Evolutionary conservation across 2,113 vertebrate genomes (phyloP).

Genomic region (Mesocricetus auratus): DNA sequence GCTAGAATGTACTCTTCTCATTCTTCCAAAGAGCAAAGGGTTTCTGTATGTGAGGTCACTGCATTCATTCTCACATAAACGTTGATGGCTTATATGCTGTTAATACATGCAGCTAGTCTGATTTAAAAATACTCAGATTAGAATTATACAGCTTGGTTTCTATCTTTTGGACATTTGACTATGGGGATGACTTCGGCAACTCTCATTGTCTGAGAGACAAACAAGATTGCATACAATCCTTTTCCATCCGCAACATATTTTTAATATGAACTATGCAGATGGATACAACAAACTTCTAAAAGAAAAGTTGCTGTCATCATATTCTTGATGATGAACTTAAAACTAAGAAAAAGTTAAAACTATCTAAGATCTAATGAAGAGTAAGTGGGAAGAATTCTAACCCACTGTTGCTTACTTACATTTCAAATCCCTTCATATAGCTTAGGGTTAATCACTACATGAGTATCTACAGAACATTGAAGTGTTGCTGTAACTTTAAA

Average conservation of each 20-base stretch:
- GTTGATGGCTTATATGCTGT: not conserved
- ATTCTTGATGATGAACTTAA: not conserved
- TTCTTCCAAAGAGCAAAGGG: not conserved
- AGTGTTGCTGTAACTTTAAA: not conserved
- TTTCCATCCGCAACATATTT: not conserved
- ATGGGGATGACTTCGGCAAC: not conserved
- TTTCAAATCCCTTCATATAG: slow-evolving; percentile 1
- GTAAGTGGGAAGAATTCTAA: slow-evolving; percentile 15
- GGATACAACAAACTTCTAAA: not conserved
- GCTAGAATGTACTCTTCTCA: not conserved
- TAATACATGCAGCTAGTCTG: not conserved
- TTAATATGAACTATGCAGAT: not conserved
- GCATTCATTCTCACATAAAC: not conserved
- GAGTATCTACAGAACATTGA: not conserved
- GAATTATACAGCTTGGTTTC: not conserved
- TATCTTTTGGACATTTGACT: not conserved
- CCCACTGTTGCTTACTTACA: not conserved
- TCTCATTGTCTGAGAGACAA: not conserved
- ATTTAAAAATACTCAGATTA: slow-evolving; percentile 7
- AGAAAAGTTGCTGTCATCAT: not conserved
- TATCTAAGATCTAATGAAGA: not conserved
- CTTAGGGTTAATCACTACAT: not conserved
- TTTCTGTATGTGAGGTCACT: not conserved
- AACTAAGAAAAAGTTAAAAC: not conserved
- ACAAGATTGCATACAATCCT: not conserved